Base-by-base conservation (phyloP, 2,797 vertebrate genomes). In the Alfaro cultratus region DNA sequence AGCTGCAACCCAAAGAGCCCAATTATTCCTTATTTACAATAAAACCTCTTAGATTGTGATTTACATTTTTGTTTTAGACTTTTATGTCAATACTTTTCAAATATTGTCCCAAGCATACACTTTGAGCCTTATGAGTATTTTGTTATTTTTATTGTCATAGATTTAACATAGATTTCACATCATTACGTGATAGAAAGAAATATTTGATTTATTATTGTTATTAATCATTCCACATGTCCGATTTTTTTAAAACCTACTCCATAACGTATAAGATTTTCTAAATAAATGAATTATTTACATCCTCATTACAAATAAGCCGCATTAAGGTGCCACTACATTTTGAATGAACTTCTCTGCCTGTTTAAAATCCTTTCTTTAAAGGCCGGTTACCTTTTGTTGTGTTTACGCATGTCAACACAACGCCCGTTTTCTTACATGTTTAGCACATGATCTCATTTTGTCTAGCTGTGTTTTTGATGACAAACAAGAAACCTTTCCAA, bases 371-470 rank as follows among this genome's bases (percentile, higher is more conserved):
- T 68, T 57, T 77, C 80, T 80, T 79, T 75, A 46, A 15, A 62
- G 89, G 84, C 87, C 29, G 46, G 75, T 89, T 85, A 88, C 90
- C 92, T 92, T 62, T 85, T 80, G 1, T 76, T 64, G 83, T 93
- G 86, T 88, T 90, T 26, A 9, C 8, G 1, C 3, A 26, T 6
- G 2, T 53, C 23, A 53, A 23, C 49, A 26, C 6, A 53, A 21
- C 51, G 2, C n/a, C 55, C 10, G 29, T 72, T 71, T 43, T 62
- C 26, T 46, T 41, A 29, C 73, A 75, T 85, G 34, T 41, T 47
- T 34, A 76, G 80, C 73, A 36, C 60, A 75, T 84, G 73, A 87
- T 87, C 4, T 0, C n/a, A 76, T 80, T 80, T 49, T 51, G n/a
- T 79, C 29, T 60, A 55, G 53, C 53, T 47, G 72, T 13, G 11